phyloP scores from a whole-genome alignment of 2,888 invertebrate species.

The Alloplasta piceator region DNA sequence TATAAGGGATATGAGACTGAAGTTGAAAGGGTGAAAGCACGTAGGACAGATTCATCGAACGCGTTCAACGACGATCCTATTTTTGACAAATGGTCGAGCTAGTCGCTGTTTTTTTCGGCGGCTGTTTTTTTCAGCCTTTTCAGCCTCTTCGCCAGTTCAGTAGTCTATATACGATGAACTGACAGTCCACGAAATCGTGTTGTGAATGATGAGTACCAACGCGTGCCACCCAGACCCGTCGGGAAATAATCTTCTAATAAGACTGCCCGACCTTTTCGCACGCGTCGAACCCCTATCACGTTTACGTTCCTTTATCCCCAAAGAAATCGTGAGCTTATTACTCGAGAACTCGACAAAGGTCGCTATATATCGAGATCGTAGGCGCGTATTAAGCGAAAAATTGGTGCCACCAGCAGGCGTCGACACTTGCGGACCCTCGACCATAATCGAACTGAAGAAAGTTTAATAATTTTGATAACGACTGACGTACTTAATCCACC shows the following conservation, averaged over 20 bases:
- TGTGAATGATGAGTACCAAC: conserved; percentile 57
- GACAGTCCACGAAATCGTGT: conserved; percentile 47
- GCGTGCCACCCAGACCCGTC: conserved; percentile 45
- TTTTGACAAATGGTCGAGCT: conserved; percentile 60
- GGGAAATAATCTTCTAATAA: conserved; percentile 62
- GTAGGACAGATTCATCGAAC: conserved; percentile 60
- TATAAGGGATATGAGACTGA: conserved; percentile 23
- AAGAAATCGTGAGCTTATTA: conserved; percentile 27
- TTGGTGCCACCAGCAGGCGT: conserved; percentile 9
- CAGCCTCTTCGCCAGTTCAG: conserved; percentile 30
- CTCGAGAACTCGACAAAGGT: conserved; percentile 27
- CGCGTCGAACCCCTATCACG: conserved; percentile 12
- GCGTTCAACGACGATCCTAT: conserved; percentile 46
- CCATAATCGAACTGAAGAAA: conserved; percentile 46
- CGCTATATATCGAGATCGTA: not conserved
- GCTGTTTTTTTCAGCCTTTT: conserved; percentile 26
- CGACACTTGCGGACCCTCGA: conserved; percentile 25
- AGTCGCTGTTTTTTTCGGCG: conserved; percentile 33
- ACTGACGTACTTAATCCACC: conserved; percentile 39
- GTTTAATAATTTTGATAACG: conserved; percentile 49
- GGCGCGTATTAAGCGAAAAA: conserved; percentile 13
- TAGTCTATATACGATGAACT: conserved; percentile 33
- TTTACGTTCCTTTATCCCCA: not conserved
- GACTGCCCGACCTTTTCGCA: conserved; percentile 27
- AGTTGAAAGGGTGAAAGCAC: conserved; percentile 32